Conservation (phyloP, 2,888 invertebrate genomes). For the Drosophila maculinotata region DNA sequence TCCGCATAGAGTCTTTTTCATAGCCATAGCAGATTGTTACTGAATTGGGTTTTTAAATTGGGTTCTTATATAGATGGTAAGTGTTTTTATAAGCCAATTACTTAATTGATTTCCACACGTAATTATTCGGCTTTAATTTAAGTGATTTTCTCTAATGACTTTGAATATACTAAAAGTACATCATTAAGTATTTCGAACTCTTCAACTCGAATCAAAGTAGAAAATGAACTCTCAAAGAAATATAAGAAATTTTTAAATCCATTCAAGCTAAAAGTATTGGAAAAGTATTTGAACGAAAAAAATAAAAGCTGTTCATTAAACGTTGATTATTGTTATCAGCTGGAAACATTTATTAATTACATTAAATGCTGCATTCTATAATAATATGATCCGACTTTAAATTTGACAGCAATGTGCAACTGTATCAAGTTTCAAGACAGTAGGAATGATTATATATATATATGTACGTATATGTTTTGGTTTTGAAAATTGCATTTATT, state of each 20-base stretch:
- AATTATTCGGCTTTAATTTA: not conserved
- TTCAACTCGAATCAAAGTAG: no score
- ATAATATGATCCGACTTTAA: slow-evolving; percentile 1
- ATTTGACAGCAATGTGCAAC: not conserved
- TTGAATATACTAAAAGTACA: no score
- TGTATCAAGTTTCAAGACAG: not conserved
- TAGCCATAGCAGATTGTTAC: slow-evolving; percentile 27
- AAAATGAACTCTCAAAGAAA: no score
- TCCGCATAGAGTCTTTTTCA: not conserved
- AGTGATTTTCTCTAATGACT: slow-evolving; percentile 1
- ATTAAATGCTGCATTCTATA: not conserved
- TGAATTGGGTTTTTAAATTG: not conserved
- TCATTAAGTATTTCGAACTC: no score
- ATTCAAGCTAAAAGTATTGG: no score
- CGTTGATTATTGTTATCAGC: no score
- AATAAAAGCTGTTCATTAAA: no score
- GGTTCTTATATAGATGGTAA: slow-evolving; percentile 15
- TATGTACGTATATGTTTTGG: not conserved
- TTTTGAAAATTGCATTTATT: slow-evolving; percentile 50
- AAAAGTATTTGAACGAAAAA: no score
- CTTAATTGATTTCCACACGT: slow-evolving; percentile 12
- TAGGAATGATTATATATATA: not conserved
- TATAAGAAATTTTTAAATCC: no score
- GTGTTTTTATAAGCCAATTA: slow-evolving; percentile 5
- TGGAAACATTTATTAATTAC: slow-evolving; percentile 11